Evolutionary conservation across 2,797 vertebrate genomes (phyloP), one percentile per base, ranked within the genome.

Genomic region (Hafferia zeledoni): DNA sequence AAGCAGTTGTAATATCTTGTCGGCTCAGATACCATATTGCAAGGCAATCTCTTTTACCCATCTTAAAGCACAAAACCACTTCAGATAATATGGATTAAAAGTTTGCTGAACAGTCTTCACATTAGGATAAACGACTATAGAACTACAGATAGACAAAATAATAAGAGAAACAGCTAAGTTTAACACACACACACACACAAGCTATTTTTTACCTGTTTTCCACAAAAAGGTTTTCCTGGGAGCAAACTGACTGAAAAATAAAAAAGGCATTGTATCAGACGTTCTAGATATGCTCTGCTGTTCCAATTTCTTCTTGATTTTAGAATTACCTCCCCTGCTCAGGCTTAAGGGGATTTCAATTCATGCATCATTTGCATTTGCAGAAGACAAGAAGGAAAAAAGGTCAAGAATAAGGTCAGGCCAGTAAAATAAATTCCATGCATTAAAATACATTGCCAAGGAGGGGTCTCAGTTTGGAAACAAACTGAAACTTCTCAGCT

Each of bases 151-250:
- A 93, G 50, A 92, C 69, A 95, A 92, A 94, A 91, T 78, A 78
- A 37, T 9, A 63, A 70, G 17, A 96, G 61, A 91, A 95, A 91
- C 67, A 90, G 44, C 80, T 91, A 83, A 61, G 43, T 81, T 93
- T 57, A 87, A 89, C 83, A 93, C 65, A 43, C 31, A 96, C 87
- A 88, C 49, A 63, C 20, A 67, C 86, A 69, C n/a, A 78, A 61
- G 47, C 67, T 56, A 93, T 63, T 94, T 80, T 93, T 96, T 94
- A 99, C 99, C 99, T 99, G 98, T 98, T 99, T 98, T 99, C 99
- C 98, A 98, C 97, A 97, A 98, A 99, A 98, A 98, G 87, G 96
- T 96, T 98, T 98, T 99, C 99, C 97, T 98, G 98, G 97, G 98
- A 98, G 97, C 98, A 98, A 96, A 98, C 97, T 96, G 98, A 97